phyloP scores from a whole-genome alignment of 2,888 invertebrate species.

The Pomacea canaliculata region DNA sequence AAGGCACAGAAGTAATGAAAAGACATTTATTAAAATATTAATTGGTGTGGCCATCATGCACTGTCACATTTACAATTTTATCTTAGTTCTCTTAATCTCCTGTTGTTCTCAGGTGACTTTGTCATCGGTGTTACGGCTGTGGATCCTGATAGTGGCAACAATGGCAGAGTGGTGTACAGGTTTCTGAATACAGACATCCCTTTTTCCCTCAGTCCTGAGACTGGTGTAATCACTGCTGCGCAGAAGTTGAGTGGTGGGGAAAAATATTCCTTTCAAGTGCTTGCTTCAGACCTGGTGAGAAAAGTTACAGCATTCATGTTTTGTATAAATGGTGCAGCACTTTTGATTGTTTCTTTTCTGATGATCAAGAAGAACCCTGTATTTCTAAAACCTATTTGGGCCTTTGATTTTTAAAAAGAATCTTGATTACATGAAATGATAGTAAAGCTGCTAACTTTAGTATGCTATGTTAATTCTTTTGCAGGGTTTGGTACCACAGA shows the following conservation, averaged over 20 bases:
- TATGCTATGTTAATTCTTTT: background rate
- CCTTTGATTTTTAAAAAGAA: no score
- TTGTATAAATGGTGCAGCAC: no score
- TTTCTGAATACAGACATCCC: slow-evolving; percentile 84
- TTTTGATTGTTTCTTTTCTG: no score
- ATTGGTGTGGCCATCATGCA: no score
- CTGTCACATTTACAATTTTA: no score
- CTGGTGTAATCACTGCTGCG: slow-evolving; percentile 88
- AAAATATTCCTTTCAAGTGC: slow-evolving; percentile 61
- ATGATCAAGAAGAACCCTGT: no score
- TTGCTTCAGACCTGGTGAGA: slow-evolving; percentile 81
- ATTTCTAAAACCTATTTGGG: no score
- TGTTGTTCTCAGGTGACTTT: slow-evolving; percentile 76
- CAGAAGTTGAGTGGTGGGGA: slow-evolving; percentile 36
- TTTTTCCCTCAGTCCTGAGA: slow-evolving; percentile 83
- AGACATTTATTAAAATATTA: no score
- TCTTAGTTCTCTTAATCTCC: background rate
- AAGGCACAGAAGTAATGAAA: no score
- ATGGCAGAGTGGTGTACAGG: slow-evolving; percentile 84
- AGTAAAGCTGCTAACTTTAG: background rate
- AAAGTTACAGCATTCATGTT: no score
- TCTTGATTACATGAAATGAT: no score
- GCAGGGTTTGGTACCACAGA: slow-evolving; percentile 77
- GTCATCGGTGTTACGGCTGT: slow-evolving; percentile 90
- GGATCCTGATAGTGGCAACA: slow-evolving; percentile 85